Conservation (phyloP, 2,113 vertebrate genomes). For the Paraplagusia blochii region DNA sequence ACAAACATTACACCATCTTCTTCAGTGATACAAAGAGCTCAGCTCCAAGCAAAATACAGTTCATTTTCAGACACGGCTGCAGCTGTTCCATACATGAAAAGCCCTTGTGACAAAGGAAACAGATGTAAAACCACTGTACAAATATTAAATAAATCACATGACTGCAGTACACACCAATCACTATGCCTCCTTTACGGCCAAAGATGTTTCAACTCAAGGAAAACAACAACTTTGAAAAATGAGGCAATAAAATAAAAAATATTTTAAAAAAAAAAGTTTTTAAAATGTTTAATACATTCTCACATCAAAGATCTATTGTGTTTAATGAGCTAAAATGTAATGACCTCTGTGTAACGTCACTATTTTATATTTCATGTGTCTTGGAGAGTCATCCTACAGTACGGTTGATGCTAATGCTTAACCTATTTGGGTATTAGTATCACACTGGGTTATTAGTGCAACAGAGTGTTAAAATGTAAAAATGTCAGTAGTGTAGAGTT, state of each 20-base stretch:
- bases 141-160: slow-evolving; percentile 36
- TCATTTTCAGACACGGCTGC: slow-evolving; percentile 59
- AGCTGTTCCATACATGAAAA: slow-evolving; percentile 60
- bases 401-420: slow-evolving; percentile 36
- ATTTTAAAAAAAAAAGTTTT: slow-evolving; percentile 35
- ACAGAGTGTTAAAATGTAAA: slow-evolving; percentile 44
- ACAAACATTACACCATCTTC: slow-evolving; percentile 69
- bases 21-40: slow-evolving; percentile 58
- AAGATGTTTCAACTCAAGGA: slow-evolving; percentile 32
- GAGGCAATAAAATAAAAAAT: slow-evolving; percentile 47
- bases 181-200: slow-evolving; percentile 24
- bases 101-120: slow-evolving; percentile 59
- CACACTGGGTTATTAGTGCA: slow-evolving; percentile 35
- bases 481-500: slow-evolving; percentile 12
- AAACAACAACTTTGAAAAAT: slow-evolving; percentile 31
- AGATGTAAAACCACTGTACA: slow-evolving; percentile 48
- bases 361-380: slow-evolving; percentile 31
- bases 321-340: slow-evolving; percentile 34
- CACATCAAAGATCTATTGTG: slow-evolving; percentile 50
- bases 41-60: slow-evolving; percentile 68
- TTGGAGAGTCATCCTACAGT: slow-evolving; percentile 28
- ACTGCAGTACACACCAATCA: slow-evolving; percentile 29
- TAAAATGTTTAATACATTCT: slow-evolving; percentile 46
- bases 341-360: slow-evolving; percentile 40
- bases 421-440: slow-evolving; percentile 42